Conservation (phyloP, 37 sponge, comb jelly and placozoan species). For the Corticium candelabrum region DNA sequence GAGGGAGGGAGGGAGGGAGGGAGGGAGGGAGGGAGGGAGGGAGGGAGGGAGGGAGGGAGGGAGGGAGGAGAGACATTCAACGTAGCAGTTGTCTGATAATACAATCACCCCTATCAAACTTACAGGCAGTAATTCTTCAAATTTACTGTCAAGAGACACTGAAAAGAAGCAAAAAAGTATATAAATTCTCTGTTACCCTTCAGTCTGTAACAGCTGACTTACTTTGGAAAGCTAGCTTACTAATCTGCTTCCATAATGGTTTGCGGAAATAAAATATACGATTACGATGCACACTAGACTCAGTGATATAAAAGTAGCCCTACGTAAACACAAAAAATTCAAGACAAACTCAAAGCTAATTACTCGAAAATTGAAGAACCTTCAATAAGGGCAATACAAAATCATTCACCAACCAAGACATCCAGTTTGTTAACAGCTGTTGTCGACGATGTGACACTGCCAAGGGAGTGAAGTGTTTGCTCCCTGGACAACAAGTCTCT, state of each 20-base stretch:
- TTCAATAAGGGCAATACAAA: neutral
- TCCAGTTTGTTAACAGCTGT: neutral
- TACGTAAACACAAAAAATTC: neutral
- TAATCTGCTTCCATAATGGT: neutral
- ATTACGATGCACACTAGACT: neutral
- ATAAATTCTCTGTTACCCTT: too few species aligned
- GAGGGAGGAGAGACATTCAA: too few species aligned
- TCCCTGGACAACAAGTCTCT: neutral
- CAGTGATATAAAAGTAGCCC: slow-evolving; percentile 2
- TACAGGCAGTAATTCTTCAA: slow-evolving; percentile 2
- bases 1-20: too few species aligned
- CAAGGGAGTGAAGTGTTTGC: neutral
- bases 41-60: too few species aligned
- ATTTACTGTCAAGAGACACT: neutral
- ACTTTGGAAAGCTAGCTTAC: neutral
- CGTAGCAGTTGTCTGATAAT: too few species aligned
- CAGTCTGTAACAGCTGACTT: too few species aligned
- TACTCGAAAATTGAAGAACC: neutral
- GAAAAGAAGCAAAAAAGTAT: too few species aligned
- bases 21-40: too few species aligned
- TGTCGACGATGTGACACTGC: slow-evolving; percentile 1
- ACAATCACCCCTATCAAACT: too few species aligned
- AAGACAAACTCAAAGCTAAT: neutral
- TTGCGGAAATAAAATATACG: neutral
- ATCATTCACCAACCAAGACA: neutral